Evolutionary conservation across 2,113 vertebrate species (phyloP), one percentile per base, ranked within the genome.

Genomic region (Aegotheles bennettii): DNA sequence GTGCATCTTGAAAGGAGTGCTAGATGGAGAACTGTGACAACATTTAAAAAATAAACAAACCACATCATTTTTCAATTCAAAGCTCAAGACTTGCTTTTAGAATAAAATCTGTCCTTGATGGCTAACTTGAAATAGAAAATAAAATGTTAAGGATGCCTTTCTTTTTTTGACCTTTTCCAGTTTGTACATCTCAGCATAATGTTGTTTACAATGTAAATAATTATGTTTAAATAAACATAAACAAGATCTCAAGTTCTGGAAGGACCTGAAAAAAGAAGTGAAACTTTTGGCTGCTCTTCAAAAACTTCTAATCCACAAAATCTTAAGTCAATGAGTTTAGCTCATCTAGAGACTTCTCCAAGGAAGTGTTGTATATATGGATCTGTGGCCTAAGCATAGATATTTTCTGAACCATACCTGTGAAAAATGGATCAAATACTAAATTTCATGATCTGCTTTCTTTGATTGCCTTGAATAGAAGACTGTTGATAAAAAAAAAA

Each of bases 201-300:
- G 38, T 76, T 97, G 65, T 95, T 90, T 94, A 79, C 45, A 77
- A 81, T 87, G 92, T 92, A 97, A 96, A 83, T 92, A n/a, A n/a
- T n/a, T n/a, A 50, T 6, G 1, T 89, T 96, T 78, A 92, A 89
- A 19, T 92, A 93, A 93, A 95, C 35, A 96, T 69, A 93, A 83
- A 20, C 40, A 94, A 87, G 75, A 73, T 82, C 69, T 94, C 56
- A 84, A 6, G 48, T 90, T 95, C 56, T 57, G 68, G 86, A 84
- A 87, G 75, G 31, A 95, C 54, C 8, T 90, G 89, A 88, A 95
- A 96, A 95, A 92, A 21, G 13, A 97, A 95, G 71, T 84, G 86
- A 83, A 97, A 89, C 23, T 95, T 92, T 87, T 97, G 97, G 96
- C 95, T 97, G 91, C 69, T 95, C 96, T 98, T 97, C 95, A 98